A percentile compares a stretch with the other conserved stretches of the same genome.
These are phyloP conservation scores for Acanthosepion esculentum DNA, from an alignment of 2,888 invertebrate species.

Conservation along the genomic window DNA sequence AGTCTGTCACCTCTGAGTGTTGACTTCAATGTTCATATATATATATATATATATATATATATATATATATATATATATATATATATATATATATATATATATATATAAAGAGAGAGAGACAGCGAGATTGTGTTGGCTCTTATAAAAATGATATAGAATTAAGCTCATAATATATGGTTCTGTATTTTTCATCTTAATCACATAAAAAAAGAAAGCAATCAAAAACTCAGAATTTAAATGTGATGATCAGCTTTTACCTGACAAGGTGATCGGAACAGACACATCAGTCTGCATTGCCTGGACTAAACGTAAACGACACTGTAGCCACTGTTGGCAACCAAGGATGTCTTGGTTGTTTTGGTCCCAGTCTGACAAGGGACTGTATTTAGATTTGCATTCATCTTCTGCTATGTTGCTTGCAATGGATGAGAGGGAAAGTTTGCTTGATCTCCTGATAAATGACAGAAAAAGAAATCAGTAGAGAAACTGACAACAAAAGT, in stretches of 20 bases:
- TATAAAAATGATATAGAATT: too few species aligned
- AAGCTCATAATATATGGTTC: too few species aligned
- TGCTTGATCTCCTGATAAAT: neutral
- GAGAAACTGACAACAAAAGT: neutral
- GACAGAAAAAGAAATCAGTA: neutral
- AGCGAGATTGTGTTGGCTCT: too few species aligned
- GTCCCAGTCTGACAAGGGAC: neutral
- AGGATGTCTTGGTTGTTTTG: constrained; percentile 58
- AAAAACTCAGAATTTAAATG: neutral
- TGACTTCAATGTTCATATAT: too few species aligned
- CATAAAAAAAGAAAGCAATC: too few species aligned
- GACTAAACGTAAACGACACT: constrained; percentile 68
- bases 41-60: too few species aligned
- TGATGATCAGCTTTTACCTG: neutral
- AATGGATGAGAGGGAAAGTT: neutral
- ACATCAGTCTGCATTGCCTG: constrained; percentile 68
- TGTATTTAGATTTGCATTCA: constrained; percentile 18
- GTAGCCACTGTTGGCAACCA: constrained; percentile 72
- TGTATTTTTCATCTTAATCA: too few species aligned
- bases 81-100: too few species aligned
- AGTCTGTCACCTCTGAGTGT: too few species aligned
- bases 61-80: too few species aligned
- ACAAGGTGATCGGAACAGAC: neutral
- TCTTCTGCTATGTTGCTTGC: neutral
- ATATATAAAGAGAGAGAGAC: too few species aligned